Percentiles rank a stretch among this genome's conserved stretches.
Evolutionary conservation across 2,113 vertebrate species (phyloP).

Genomic region (Salvelinus sp.): DNA sequence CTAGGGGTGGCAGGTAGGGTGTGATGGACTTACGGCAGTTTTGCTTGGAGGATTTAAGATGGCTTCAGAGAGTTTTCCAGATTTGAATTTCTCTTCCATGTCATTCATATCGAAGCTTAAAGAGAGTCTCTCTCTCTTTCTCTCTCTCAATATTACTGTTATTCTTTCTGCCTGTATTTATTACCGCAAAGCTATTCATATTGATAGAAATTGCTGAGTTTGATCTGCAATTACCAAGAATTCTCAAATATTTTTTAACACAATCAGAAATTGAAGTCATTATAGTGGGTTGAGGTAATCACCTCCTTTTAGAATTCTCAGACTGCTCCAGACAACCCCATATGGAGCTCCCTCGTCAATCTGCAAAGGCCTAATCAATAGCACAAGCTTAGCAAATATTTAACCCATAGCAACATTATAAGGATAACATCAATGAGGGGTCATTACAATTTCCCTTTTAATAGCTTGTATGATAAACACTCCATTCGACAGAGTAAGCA

Average conservation of each 20-base stretch:
- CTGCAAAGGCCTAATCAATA: constrained; percentile 53
- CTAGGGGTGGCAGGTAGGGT: neutral
- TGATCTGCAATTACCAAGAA: neutral
- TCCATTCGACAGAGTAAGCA: constrained; percentile 35
- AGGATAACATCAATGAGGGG: constrained; percentile 39
- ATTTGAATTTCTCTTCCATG: neutral
- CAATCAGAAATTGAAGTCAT: neutral
- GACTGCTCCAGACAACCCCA: neutral
- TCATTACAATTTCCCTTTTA: constrained; percentile 49
- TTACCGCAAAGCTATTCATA: neutral
- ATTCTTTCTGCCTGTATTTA: no score
- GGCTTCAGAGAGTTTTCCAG: constrained; percentile 7
- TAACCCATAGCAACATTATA: constrained; percentile 43
- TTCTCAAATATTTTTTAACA: no score
- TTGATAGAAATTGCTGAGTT: neutral
- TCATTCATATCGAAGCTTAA: neutral
- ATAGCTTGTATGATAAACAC: constrained; percentile 42
- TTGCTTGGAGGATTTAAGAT: constrained; percentile 15
- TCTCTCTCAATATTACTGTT: no score
- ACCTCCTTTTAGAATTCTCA: neutral
- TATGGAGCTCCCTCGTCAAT: constrained; percentile 24
- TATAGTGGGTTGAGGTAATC: neutral
- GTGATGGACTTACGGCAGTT: constrained; percentile 7
- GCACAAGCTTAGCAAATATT: constrained; percentile 44
- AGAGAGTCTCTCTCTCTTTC: no score